phyloP scores from a whole-genome alignment of 2,888 invertebrate genomes.

The Lucinisca nassula region DNA sequence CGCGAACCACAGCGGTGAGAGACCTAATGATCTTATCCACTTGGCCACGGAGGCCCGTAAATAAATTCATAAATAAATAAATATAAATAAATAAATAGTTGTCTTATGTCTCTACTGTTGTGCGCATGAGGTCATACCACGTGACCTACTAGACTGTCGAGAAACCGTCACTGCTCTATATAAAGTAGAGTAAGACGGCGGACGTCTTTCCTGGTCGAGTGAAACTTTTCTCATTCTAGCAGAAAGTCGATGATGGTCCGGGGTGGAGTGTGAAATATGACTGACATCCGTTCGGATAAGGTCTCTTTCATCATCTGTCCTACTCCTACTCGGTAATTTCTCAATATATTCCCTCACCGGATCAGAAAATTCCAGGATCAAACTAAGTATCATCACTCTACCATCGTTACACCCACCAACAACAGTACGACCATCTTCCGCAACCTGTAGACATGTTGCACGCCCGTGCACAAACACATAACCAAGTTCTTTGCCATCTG shows the following conservation, averaged over 20 bases:
- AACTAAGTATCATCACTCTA: constrained; percentile 79
- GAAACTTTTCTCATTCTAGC: constrained; percentile 59
- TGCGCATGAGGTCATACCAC: constrained; percentile 38
- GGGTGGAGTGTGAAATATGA: constrained; percentile 66
- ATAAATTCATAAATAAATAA: too few relatives aligned
- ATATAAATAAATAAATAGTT: too few relatives aligned
- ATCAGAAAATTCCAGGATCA: constrained; percentile 79
- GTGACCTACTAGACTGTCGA: constrained; percentile 56
- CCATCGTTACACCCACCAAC: constrained; percentile 84
- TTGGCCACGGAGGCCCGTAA: too few relatives aligned
- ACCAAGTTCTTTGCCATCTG: constrained; percentile 73
- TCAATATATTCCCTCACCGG: constrained; percentile 78
- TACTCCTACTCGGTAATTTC: constrained; percentile 73
- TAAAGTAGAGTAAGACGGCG: constrained; percentile 76
- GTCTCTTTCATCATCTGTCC: constrained; percentile 29
- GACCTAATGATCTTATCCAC: too few relatives aligned
- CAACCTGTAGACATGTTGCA: constrained; percentile 77
- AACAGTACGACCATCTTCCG: constrained; percentile 81
- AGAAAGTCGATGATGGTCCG: constrained; percentile 73
- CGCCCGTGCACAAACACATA: constrained; percentile 80
- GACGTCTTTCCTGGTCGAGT: constrained; percentile 61
- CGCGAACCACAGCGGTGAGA: too few relatives aligned
- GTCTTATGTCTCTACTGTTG: constrained; percentile 54
- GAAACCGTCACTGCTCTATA: constrained; percentile 74
- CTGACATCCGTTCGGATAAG: constrained; percentile 71